phyloP scores from a whole-genome alignment of 1,140 invertebrate species.

The Theocolax elegans region DNA sequence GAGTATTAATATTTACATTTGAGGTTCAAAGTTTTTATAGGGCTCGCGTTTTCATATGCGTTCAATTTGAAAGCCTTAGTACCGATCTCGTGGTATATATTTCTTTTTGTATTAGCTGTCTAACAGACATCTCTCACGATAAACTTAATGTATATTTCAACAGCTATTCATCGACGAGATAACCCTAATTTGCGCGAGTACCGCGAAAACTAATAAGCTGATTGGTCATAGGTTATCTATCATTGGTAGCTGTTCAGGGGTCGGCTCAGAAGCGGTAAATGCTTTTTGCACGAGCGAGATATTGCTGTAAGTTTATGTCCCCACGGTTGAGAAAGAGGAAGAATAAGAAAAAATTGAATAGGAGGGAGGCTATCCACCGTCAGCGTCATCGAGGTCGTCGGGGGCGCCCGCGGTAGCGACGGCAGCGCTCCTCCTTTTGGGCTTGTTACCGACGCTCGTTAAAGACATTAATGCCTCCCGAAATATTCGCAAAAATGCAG shows the following conservation, averaged over 20 bases:
- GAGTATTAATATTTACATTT: slow-evolving; percentile 22
- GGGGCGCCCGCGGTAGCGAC: slow-evolving; percentile 12
- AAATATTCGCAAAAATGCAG: slow-evolving; percentile 67
- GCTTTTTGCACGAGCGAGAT: not conserved
- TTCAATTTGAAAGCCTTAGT: too few relatives aligned
- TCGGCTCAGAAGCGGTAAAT: slow-evolving; percentile 11
- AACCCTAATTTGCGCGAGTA: too few relatives aligned
- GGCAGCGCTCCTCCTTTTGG: slow-evolving; percentile 52
- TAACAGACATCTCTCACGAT: too few relatives aligned
- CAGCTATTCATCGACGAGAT: too few relatives aligned
- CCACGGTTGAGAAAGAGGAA: slow-evolving; percentile 39
- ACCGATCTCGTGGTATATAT: too few relatives aligned
- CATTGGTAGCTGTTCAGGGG: not conserved
- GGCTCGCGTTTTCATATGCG: too few relatives aligned
- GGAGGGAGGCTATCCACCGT: slow-evolving; percentile 36
- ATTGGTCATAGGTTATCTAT: too few relatives aligned
- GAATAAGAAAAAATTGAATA: not conserved
- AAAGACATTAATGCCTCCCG: slow-evolving; percentile 62
- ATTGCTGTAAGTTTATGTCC: slow-evolving; percentile 25
- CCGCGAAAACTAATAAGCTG: too few relatives aligned
- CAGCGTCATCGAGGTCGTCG: too few relatives aligned
- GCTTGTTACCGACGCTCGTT: slow-evolving; percentile 64
- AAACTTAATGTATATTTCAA: too few relatives aligned
- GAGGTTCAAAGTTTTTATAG: slow-evolving; percentile 21
- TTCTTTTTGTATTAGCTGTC: too few relatives aligned